Conservation (phyloP, 2,113 vertebrate genomes). For the Heterotis niloticus region DNA sequence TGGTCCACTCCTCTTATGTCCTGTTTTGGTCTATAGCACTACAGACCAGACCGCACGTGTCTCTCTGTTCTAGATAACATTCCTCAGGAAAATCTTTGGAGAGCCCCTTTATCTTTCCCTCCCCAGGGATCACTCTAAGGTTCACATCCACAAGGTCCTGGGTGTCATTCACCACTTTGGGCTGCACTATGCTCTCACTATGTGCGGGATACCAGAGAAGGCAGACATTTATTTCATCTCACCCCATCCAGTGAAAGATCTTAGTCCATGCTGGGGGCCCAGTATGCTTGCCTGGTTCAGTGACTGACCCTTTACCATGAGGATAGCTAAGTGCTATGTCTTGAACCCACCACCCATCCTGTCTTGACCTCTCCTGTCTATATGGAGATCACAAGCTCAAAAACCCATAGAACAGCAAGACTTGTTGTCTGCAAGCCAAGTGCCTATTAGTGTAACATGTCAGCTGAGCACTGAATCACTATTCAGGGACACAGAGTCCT, state of each 20-base stretch:
- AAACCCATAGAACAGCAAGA: neutral
- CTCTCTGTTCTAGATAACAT: neutral
- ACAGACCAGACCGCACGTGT: neutral
- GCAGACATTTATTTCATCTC: neutral
- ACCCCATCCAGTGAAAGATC: neutral
- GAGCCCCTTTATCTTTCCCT: neutral
- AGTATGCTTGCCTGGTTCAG: no score
- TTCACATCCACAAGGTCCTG: neutral
- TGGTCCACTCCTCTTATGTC: neutral
- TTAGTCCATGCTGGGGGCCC: neutral
- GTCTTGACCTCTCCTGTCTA: neutral
- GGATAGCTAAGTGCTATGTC: no score
- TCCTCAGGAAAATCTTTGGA: neutral
- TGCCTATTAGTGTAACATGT: conserved; percentile 1
- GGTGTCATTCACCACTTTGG: neutral
- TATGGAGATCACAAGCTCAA: neutral
- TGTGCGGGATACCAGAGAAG: neutral
- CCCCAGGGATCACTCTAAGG: neutral
- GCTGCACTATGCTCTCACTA: no score
- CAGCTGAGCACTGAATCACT: conserved; percentile 1
- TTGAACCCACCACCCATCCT: neutral
- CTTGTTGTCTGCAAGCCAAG: neutral
- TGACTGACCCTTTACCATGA: no score
- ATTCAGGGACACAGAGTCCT: neutral
- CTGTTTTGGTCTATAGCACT: neutral